These are phyloP conservation scores for Achatina immaculata DNA, from an alignment of 1,140 invertebrate genomes.

Conservation along the genomic window DNA sequence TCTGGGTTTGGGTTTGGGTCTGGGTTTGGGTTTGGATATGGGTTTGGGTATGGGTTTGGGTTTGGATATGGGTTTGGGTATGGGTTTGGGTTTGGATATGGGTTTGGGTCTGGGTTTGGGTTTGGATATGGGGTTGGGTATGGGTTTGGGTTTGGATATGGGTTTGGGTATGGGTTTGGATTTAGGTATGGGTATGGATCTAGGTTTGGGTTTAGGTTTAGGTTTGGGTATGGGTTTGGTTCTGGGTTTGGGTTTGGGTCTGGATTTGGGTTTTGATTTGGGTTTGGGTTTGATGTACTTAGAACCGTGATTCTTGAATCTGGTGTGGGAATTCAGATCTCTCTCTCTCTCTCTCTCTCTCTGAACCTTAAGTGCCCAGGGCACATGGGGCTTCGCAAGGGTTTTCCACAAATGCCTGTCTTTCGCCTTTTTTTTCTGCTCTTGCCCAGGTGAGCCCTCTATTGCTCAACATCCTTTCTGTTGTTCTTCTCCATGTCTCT, in stretches of 20 bases:
- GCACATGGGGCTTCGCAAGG: no score
- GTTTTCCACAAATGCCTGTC: no score
- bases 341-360: no score
- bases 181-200: not conserved
- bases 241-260: not conserved
- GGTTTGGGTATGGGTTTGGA: not conserved
- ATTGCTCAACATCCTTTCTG: no score
- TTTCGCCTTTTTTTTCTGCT: no score
- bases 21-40: not conserved
- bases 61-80: not conserved
- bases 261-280: constrained; percentile 12
- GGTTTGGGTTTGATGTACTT: not conserved
- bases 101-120: not conserved
- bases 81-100: not conserved
- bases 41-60: not conserved
- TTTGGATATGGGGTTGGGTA: not conserved
- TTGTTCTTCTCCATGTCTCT: no score
- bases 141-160: not conserved
- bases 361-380: no score
- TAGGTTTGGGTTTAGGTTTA: not conserved
- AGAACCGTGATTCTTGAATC: no score
- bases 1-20: not conserved
- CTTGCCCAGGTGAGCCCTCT: no score
- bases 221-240: not conserved
- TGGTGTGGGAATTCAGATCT: no score